A percentile compares a stretch with the other conserved stretches of the same genome.
Conservation (phyloP, 2,888 invertebrate species). For the Callimorpha dominula region DNA sequence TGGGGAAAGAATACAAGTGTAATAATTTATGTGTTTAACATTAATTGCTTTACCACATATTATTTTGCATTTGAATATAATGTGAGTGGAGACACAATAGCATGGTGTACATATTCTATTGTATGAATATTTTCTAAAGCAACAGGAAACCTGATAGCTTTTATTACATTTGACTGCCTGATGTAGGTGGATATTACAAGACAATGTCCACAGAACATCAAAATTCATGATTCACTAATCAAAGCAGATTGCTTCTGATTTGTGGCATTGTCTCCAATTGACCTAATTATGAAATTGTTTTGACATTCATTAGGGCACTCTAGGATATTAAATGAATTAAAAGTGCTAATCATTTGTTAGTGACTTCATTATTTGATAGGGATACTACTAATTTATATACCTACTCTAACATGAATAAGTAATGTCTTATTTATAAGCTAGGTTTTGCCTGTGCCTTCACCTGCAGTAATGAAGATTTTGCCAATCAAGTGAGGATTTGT, state of each 20-base stretch:
- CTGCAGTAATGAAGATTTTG: too few relatives aligned
- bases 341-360: constrained; percentile 12
- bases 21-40: neutral
- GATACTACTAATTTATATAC: too few relatives aligned
- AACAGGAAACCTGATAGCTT: neutral
- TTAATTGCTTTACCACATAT: neutral
- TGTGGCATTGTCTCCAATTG: constrained; percentile 75
- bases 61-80: neutral
- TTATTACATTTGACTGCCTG: constrained; percentile 10
- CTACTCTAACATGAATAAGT: too few relatives aligned
- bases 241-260: constrained; percentile 69
- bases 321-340: constrained; percentile 25
- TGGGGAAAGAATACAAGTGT: neutral
- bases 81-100: neutral
- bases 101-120: neutral
- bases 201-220: constrained; percentile 33
- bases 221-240: constrained; percentile 75
- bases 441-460: too few relatives aligned
- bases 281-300: constrained; percentile 68
- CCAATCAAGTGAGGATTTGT: neutral
- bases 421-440: too few relatives aligned
- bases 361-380: constrained; percentile 5
- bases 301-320: constrained; percentile 49
- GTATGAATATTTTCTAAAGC: neutral
- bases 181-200: constrained; percentile 47